Percentiles rank a stretch among this genome's conserved stretches.
Conservation (phyloP, 2,888 invertebrate genomes). For the Drosophila crucigera region DNA sequence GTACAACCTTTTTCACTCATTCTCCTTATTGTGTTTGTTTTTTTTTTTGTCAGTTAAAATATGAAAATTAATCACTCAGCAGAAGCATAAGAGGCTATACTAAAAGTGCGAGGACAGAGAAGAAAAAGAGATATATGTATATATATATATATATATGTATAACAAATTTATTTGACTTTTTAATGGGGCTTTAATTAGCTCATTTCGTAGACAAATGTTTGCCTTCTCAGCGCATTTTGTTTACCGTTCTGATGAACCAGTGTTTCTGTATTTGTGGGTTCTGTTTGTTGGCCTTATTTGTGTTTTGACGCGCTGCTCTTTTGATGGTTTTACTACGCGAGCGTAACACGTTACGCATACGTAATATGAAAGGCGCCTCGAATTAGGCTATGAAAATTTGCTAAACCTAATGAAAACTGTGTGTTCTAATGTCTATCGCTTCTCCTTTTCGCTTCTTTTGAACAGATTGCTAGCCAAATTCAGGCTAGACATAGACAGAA, state of each 20-base stretch:
- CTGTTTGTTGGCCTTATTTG: constrained; percentile 48
- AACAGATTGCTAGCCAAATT: constrained; percentile 21
- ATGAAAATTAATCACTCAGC: constrained; percentile 77
- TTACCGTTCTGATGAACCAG: constrained; percentile 46
- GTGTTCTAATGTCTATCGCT: constrained; percentile 5
- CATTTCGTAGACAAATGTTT: constrained; percentile 57
- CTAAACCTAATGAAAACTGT: constrained; percentile 55
- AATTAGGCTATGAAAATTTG: constrained; percentile 69
- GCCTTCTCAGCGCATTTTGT: constrained; percentile 49
- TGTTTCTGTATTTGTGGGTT: constrained; percentile 28
- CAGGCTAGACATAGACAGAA: constrained; percentile 31
- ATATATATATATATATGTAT: not conserved
- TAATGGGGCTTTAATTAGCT: constrained; percentile 76
- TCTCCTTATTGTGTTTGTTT: not conserved
- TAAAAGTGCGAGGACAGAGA: not conserved
- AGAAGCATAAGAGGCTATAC: constrained; percentile 11
- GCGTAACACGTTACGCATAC: constrained; percentile 68
- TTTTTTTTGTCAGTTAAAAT: constrained; percentile 55
- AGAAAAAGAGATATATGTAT: not conserved
- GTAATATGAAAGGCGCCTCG: constrained; percentile 56
- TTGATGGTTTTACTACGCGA: constrained; percentile 56
- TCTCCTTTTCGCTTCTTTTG: not conserved
- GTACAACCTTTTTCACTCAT: not conserved
- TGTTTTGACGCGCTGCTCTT: constrained; percentile 56
- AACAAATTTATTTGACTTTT: constrained; percentile 66